Base-by-base conservation (phyloP, 1,140 invertebrate species). In the Lethrus apterus region DNA sequence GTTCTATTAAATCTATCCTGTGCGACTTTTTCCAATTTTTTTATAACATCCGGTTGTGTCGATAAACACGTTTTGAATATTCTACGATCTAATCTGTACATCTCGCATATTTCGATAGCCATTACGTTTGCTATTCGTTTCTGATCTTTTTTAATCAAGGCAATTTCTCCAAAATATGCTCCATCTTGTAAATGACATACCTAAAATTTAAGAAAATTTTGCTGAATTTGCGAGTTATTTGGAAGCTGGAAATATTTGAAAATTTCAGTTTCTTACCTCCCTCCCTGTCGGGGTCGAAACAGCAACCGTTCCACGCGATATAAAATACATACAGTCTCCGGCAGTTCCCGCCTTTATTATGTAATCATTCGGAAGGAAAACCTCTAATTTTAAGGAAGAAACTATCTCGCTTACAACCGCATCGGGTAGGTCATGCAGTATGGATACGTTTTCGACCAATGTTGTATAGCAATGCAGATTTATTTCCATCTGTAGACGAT, bases 241-340 rank as follows among this genome's bases (percentile, higher is more conserved):
- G 13, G 36, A 40, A 19, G 10, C n/a, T 29, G 24, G n/a, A 29
- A 29, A 29, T 29, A 29, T 29, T 29, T 29, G 7, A 29, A n/a
- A 8, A 29, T n/a, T 8, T 7, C 24, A 29, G 21, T 47, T 42
- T 42, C 14, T n/a, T n/a, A 72, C 71, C 60, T 79, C 77, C 53
- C 70, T 72, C 21, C 78, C 77, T 13, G 72, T 73, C 4, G 71
- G 65, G 1, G 78, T 75, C n/a, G 72, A 66, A n/a, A 79, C 65
- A 2, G 72, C 70, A 0, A 79, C 75, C 2, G 73, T 75, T 20
- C 78, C 78, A 41, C 61, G 68, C 0, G 69, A 66, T 8, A 79
- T 59, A 46, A 79, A 78, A 52, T 71, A 80, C 75, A 80, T 77
- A 49, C 71, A 77, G 29, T 78, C 71, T 7, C 76, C 76, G 8